Evolutionary conservation across 2,888 invertebrate species (phyloP).

Genomic region (Litoditis marina): DNA sequence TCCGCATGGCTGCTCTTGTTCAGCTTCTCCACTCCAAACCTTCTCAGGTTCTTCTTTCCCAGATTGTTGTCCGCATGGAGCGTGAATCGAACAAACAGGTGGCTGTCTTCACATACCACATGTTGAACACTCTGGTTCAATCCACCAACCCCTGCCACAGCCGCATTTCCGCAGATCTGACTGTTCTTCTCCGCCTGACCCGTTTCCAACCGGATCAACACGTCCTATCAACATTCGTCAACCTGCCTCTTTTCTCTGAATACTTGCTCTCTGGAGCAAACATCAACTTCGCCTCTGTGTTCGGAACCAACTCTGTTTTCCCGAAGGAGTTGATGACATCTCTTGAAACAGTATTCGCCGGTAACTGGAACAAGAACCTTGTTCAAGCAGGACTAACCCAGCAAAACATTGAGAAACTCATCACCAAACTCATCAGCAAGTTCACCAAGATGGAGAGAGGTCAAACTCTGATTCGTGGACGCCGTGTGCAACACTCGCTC

Average conservation of each 20-base stretch:
- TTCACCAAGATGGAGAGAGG: constrained; percentile 22
- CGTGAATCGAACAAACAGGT: constrained; percentile 49
- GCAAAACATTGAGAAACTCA: constrained; percentile 39
- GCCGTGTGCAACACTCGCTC: constrained; percentile 27
- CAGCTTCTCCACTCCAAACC: constrained; percentile 47
- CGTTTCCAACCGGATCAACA: constrained; percentile 31
- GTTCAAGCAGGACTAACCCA: constrained; percentile 45
- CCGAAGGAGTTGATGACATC: constrained; percentile 42
- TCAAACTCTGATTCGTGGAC: constrained; percentile 28
- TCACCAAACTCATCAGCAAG: constrained; percentile 26
- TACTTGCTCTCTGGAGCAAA: constrained; percentile 33
- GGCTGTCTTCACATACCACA: constrained; percentile 41
- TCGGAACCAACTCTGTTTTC: constrained; percentile 45
- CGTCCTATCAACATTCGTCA: constrained; percentile 29
- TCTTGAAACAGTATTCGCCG: constrained; percentile 47
- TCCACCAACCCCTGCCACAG: constrained; percentile 45
- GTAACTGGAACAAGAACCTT: constrained; percentile 45
- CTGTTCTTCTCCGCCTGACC: constrained; percentile 26
- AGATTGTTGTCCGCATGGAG: constrained; percentile 39
- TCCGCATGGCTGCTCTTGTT: constrained; percentile 49
- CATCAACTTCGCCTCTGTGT: constrained; percentile 43
- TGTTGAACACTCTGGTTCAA: constrained; percentile 38
- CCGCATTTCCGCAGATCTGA: constrained; percentile 32
- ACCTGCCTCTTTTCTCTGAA: constrained; percentile 40
- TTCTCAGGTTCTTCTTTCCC: constrained; percentile 37